Percentiles rank a stretch among this genome's conserved stretches.
Conservation (phyloP, 1,140 invertebrate genomes). For the Cylas formicarius region DNA sequence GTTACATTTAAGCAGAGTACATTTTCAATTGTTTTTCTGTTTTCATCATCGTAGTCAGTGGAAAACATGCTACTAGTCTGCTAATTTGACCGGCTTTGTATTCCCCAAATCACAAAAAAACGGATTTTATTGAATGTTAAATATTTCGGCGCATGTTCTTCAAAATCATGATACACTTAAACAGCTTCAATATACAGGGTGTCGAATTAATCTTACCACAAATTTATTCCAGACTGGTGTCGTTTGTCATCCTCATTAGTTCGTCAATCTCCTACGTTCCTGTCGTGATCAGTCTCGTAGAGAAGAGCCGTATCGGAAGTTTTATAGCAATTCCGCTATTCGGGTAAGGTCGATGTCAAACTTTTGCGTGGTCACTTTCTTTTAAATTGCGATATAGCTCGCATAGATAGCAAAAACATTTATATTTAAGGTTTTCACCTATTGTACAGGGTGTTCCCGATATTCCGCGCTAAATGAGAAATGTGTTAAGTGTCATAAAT, state of each 20-base stretch:
- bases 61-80: too few species aligned
- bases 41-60: too few species aligned
- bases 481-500: too few species aligned
- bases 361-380: too few species aligned
- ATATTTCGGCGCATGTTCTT: neutral
- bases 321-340: constrained; percentile 26
- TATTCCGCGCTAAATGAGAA: too few species aligned
- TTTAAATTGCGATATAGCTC: too few species aligned
- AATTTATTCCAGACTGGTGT: too few species aligned
- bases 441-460: too few species aligned
- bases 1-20: neutral
- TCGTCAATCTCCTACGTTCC: constrained; percentile 14
- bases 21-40: neutral
- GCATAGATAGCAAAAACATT: too few species aligned
- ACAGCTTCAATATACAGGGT: neutral
- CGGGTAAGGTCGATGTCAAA: too few species aligned
- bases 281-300: constrained; percentile 9
- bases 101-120: neutral
- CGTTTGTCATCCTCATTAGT: constrained; percentile 12
- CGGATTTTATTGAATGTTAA: neutral
- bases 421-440: too few species aligned
- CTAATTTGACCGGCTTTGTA: too few species aligned
- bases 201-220: neutral
- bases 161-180: neutral
- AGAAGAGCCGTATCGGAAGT: constrained; percentile 12